Base-by-base conservation (phyloP, 1,140 invertebrate species). In the Bombus soroeensis region DNA sequence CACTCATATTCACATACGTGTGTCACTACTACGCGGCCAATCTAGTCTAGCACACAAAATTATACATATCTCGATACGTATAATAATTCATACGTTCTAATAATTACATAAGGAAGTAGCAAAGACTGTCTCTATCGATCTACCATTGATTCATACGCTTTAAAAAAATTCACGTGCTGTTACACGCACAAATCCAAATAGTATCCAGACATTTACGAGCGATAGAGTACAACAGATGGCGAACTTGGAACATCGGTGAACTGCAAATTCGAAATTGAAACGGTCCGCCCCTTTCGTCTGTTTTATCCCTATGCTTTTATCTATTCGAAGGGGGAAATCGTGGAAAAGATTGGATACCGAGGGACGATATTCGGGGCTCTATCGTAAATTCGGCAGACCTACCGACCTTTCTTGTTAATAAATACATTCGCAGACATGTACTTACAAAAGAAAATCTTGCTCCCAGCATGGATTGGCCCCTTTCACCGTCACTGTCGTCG, bases 381-480 rank as follows among this genome's bases (percentile, higher is more conserved):
- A 13, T n/a, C 28, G 10, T n/a, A n/a, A 62, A 62, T n/a, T n/a
- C 25, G 0, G 6, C 25, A 28, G 28, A 28, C 3, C 10, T 13
- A 1, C 1, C 59, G 12, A n/a, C 12, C 59, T 62, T 62, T 62
- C 59, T n/a, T 53, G 5, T 53, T 62, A 62, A 12, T 62, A 62
- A n/a, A 62, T n/a, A 62, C 12, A 10, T n/a, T 12, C 28, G 28
- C 59, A n/a, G 12, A 10, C 10, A 5, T 62, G 28, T 78, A 98
- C 98, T 99, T 96, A 99, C 99, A 99, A 99, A 93, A 99, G 97
- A 96, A 99, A 99, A 95, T 99, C 99, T 96, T 99, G 98, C 95
- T 99, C 98, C 99, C 99, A 99, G 95, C 97, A 98, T 93, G 99
- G 99, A 95, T 98, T 97, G 93, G 97, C 97, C 93, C 99, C 99